phyloP scores from a whole-genome alignment of 1,140 invertebrate species.

The Ceratina calcarata region DNA sequence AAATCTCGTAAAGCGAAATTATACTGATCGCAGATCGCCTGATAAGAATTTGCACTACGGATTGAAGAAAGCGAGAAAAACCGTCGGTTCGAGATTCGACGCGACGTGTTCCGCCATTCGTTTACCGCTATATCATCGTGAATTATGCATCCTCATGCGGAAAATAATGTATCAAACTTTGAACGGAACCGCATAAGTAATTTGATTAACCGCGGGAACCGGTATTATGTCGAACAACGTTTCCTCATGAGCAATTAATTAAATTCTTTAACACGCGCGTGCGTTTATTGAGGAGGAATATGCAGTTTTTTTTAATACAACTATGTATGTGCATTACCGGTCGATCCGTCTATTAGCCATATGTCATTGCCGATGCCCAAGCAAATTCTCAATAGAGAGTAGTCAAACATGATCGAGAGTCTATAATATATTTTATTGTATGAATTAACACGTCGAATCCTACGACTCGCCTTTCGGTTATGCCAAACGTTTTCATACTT shows the following conservation, averaged over 20 bases:
- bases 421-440: too few species aligned
- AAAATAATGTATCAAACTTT: conserved; percentile 2
- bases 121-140: conserved; percentile 25
- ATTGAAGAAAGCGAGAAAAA: neutral
- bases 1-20: too few species aligned
- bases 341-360: neutral
- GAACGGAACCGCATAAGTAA: neutral
- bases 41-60: neutral
- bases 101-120: neutral
- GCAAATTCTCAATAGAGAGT: neutral
- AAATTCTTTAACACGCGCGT: neutral
- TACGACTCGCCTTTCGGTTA: too few species aligned
- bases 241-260: neutral
- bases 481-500: too few species aligned
- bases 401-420: neutral
- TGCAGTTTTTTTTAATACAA: neutral
- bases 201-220: neutral
- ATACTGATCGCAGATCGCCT: neutral
- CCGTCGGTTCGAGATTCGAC: neutral
- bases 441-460: too few species aligned
- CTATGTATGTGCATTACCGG: too few species aligned
- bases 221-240: neutral
- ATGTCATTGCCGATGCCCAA: neutral
- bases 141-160: neutral
- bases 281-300: neutral